Evolutionary conservation across 2,888 invertebrate genomes (phyloP).

Genomic region (Agrochola circellaris): DNA sequence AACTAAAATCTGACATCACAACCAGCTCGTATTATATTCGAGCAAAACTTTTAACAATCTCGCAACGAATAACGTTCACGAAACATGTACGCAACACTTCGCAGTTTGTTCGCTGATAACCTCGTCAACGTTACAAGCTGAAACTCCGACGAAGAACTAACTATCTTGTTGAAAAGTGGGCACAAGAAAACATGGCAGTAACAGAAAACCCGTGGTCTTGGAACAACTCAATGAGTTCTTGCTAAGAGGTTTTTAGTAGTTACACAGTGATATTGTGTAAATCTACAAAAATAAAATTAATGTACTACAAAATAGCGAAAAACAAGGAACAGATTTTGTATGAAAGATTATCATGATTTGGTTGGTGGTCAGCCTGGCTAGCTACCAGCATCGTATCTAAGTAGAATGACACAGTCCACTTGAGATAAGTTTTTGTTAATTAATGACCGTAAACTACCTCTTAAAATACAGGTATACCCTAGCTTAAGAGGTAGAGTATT

Average conservation of each 20-base stretch:
- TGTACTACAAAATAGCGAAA: too few relatives aligned
- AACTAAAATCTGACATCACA: constrained; percentile 22
- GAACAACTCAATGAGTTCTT: background rate
- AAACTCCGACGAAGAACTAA: constrained; percentile 26
- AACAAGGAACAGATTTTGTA: too few relatives aligned
- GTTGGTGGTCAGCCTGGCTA: too few relatives aligned
- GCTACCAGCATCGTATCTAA: too few relatives aligned
- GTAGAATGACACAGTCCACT: too few relatives aligned
- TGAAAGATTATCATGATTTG: too few relatives aligned
- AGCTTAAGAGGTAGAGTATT: too few relatives aligned
- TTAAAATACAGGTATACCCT: too few relatives aligned
- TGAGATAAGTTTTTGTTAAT: too few relatives aligned
- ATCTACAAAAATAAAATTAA: too few relatives aligned
- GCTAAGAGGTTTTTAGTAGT: background rate
- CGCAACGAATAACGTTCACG: constrained; percentile 64
- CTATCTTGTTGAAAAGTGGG: constrained; percentile 34
- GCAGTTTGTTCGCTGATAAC: constrained; percentile 58
- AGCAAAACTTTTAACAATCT: constrained; percentile 78
- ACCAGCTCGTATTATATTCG: constrained; percentile 65
- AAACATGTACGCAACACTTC: constrained; percentile 55
- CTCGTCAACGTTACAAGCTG: constrained; percentile 40
- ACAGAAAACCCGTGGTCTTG: constrained; percentile 3
- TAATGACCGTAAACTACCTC: too few relatives aligned
- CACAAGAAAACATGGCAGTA: constrained; percentile 31
- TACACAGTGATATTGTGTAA: background rate